Percentiles rank a stretch among this genome's conserved stretches.
phyloP scores from a whole-genome alignment of 2,113 vertebrate species.

The Uria lomvia region DNA sequence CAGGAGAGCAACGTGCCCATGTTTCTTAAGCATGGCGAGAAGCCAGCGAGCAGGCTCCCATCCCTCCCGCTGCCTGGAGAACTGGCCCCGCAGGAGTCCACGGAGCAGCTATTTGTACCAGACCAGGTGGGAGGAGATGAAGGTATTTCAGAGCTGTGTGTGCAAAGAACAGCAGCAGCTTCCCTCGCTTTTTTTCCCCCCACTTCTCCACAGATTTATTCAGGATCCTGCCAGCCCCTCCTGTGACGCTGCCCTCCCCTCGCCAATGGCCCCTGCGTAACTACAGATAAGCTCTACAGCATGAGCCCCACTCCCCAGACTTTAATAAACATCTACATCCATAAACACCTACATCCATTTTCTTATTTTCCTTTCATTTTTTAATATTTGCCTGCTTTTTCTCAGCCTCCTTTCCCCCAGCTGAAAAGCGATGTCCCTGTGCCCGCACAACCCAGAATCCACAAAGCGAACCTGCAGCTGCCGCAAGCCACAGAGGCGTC shows the following conservation, averaged over 20 bases:
- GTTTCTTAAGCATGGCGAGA: background rate
- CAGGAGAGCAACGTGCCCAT: background rate
- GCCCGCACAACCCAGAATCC: rapidly evolving
- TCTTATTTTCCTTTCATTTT: background rate
- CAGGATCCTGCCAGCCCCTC: background rate
- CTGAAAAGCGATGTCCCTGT: background rate
- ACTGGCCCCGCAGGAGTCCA: rapidly evolving
- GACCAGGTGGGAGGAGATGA: background rate
- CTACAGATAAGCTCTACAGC: background rate
- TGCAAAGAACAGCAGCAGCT: background rate
- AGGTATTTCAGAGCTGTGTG: background rate
- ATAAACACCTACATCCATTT: background rate
- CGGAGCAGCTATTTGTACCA: background rate
- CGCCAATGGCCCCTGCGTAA: background rate
- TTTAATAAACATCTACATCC: background rate
- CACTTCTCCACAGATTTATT: background rate
- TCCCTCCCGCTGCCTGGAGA: background rate
- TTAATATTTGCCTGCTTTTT: background rate
- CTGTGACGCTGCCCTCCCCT: background rate
- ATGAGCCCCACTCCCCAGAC: rapidly evolving
- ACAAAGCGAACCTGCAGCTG: background rate
- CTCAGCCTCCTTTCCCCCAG: background rate
- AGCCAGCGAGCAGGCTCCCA: background rate
- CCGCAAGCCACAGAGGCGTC: background rate
- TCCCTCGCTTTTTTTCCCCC: background rate